Evolutionary conservation across 2,113 vertebrate genomes (phyloP), one percentile per base, ranked within the genome.

Genomic region (Nansenia antarctica): DNA sequence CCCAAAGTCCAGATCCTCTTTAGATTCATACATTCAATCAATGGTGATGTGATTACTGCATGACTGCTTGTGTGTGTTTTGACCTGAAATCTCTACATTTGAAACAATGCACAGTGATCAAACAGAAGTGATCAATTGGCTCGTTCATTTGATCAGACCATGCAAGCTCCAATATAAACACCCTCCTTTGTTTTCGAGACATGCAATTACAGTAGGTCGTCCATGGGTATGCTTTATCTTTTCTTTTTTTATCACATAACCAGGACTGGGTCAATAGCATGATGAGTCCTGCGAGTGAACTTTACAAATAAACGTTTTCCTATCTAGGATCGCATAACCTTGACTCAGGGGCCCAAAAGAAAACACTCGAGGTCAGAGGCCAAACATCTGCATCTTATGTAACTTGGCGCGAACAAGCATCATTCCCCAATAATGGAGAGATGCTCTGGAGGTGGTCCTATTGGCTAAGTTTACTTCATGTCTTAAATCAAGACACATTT

Each of bases 311-410:
- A 30, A 59, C 67, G 45, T 69, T 70, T 72, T 77, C 60, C 81
- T 84, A 66, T 55, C 72, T 67, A 42, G 27, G 83, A 74, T 81
- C 66, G 58, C 60, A 71, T 75, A 81, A 68, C 55, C 2, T 18
- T 14, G 49, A 70, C 54, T 76, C 54, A 27, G 69, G 63, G 71
- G 67, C 9, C 32, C 57, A 9, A 82, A 72, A 64, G 30, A 73
- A 66, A 61, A 58, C 49, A 65, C 65, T 47, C 14, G 14, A 47
- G 42, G n/a, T n/a, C 2, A 31, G 27, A n/a, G 54, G 85, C 76
- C 83, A 85, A 79, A 89, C 87, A 84, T 85, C 83, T 89, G 84
- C 72, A 76, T 71, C 29, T 88, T 89, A 65, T 80, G 67, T 85
- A 89, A 89, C 82, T 66, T 34, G 55, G 54, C 42, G 26, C 5